phyloP scores from a whole-genome alignment of 2,888 invertebrate genomes.

The Alloplasta piceator region DNA sequence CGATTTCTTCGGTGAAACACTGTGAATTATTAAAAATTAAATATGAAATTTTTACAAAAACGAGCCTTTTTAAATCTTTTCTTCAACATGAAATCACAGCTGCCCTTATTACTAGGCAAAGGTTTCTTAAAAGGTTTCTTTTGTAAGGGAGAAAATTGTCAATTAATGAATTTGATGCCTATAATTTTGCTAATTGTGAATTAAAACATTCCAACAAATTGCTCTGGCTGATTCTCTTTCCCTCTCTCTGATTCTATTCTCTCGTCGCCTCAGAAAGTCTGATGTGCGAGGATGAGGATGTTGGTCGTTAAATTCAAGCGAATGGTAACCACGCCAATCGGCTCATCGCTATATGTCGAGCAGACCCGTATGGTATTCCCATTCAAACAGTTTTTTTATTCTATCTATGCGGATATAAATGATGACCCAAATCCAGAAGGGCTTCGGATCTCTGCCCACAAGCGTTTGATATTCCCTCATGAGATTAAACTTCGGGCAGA shows the following conservation, averaged over 20 bases:
- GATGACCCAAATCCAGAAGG: slow-evolving; percentile 5
- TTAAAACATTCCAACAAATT: no score
- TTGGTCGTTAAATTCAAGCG: slow-evolving; percentile 79
- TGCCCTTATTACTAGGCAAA: no score
- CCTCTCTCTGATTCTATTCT: slow-evolving; percentile 36
- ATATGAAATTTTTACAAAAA: no score
- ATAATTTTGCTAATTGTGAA: no score
- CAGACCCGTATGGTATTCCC: slow-evolving; percentile 67
- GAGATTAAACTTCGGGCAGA: no score
- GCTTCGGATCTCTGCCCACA: neutral
- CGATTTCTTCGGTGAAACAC: no score
- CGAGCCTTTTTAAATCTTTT: no score
- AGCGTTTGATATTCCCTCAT: neutral
- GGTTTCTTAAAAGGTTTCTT: no score
- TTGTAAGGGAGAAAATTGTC: no score
- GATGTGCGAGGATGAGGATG: slow-evolving; percentile 79
- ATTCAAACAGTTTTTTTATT: slow-evolving; percentile 69
- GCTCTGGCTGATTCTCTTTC: neutral
- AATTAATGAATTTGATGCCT: no score
- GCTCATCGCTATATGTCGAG: slow-evolving; percentile 73
- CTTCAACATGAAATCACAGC: no score
- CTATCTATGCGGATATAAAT: slow-evolving; percentile 15
- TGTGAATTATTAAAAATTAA: no score
- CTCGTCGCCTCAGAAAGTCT: slow-evolving; percentile 76
- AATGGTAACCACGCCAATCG: slow-evolving; percentile 78